Percentiles rank a stretch among this genome's conserved stretches.
Evolutionary conservation across 2,113 vertebrate species (phyloP).

Genomic region (Casuarius casuarius): DNA sequence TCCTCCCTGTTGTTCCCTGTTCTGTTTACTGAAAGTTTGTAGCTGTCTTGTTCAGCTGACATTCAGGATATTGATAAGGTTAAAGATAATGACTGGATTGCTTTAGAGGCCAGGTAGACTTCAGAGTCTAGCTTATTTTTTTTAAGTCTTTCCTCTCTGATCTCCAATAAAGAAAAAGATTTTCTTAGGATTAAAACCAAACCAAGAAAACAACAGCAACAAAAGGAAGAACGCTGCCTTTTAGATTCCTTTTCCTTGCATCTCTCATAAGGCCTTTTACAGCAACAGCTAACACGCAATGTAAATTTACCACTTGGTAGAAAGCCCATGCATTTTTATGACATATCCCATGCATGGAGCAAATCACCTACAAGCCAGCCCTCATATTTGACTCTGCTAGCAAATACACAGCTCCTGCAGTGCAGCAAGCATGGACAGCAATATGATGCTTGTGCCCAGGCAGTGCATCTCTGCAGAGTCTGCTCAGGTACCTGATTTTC

Average conservation of each 20-base stretch:
- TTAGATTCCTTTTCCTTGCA: background rate
- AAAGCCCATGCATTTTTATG: background rate
- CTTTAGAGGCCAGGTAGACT: background rate
- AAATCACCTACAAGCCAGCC: background rate
- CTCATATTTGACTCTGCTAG: background rate
- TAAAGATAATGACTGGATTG: background rate
- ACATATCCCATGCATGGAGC: background rate
- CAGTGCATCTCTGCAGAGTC: background rate
- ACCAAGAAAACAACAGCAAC: background rate
- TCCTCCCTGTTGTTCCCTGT: constrained; percentile 44
- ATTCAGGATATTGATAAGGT: constrained; percentile 42
- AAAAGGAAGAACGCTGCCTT: background rate
- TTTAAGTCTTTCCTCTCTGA: background rate
- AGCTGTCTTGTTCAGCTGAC: constrained; percentile 18
- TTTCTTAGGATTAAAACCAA: background rate
- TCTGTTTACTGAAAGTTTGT: constrained; percentile 53
- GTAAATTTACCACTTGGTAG: background rate
- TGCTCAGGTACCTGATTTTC: background rate
- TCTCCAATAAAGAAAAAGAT: background rate
- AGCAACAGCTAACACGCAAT: background rate
- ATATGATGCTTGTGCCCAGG: background rate
- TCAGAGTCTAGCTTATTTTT: background rate
- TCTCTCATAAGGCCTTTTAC: background rate
- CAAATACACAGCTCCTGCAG: background rate
- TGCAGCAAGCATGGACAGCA: background rate